Evolutionary conservation across 2,797 vertebrate genomes (phyloP).

Genomic region (Buphagus erythrorhynchus): DNA sequence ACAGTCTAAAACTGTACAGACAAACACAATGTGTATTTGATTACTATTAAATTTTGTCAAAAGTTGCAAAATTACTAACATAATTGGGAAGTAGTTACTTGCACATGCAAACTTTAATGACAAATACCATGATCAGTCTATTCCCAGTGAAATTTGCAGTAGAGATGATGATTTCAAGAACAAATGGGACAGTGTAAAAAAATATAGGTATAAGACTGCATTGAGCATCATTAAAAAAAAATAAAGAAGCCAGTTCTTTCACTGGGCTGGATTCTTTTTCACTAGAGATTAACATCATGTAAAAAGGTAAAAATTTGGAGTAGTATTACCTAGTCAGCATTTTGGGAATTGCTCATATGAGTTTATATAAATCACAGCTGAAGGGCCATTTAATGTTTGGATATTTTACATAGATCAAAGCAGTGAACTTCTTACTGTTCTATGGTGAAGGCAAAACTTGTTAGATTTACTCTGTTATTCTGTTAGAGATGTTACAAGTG

Average conservation of each 20-base stretch:
- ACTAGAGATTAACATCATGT: neutral
- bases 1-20: neutral
- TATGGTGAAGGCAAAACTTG: neutral
- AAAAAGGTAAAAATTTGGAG: neutral
- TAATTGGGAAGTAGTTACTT: neutral
- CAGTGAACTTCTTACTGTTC: neutral
- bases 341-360: neutral
- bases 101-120: neutral
- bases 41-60: neutral
- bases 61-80: neutral
- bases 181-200: neutral
- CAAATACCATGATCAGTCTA: neutral
- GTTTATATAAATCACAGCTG: neutral
- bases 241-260: neutral
- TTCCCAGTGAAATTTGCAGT: neutral
- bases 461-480: neutral
- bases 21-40: neutral
- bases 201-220: neutral
- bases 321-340: neutral
- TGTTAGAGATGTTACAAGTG: neutral
- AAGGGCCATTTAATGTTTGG: neutral
- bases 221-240: neutral
- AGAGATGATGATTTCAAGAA: neutral
- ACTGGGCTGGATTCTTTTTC: neutral
- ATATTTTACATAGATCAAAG: neutral